These are phyloP conservation scores for Syngnathus scovelli DNA, from an alignment of 2,113 vertebrate species.

Conservation along the genomic window DNA sequence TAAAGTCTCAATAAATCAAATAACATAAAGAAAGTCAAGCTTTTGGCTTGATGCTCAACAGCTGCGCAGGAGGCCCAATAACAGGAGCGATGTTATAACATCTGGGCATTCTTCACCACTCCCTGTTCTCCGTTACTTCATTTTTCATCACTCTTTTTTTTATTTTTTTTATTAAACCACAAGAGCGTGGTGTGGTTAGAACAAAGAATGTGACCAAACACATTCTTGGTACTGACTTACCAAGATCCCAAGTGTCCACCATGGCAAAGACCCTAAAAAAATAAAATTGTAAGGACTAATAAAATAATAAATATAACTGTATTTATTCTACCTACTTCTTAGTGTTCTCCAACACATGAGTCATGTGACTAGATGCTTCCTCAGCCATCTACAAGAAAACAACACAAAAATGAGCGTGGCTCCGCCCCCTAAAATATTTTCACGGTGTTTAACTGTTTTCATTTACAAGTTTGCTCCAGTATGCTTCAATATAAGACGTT, in stretches of 20 bases:
- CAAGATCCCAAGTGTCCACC: constrained; percentile 73
- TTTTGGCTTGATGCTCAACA: constrained; percentile 13
- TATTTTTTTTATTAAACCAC: constrained; percentile 24
- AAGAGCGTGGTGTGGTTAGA: background rate
- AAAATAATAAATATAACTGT: no score
- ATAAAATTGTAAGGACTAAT: constrained; percentile 5
- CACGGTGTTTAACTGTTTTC: constrained; percentile 1
- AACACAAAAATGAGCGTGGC: constrained; percentile 7
- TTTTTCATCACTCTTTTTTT: background rate
- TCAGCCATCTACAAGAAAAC: constrained; percentile 24
- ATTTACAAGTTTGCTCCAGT: constrained; percentile 69
- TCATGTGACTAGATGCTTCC: constrained; percentile 61
- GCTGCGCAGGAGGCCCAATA: constrained; percentile 20
- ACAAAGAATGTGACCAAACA: constrained; percentile 22
- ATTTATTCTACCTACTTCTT: constrained; percentile 73
- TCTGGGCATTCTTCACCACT: constrained; percentile 25
- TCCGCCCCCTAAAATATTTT: constrained; percentile 14
- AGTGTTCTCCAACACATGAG: constrained; percentile 81
- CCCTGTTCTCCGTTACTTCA: background rate
- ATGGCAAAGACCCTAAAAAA: constrained; percentile 80
- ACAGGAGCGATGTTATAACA: constrained; percentile 36
- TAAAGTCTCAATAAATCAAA: background rate
- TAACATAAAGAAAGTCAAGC: background rate
- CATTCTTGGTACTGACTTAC: constrained; percentile 62
- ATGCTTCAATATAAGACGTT: constrained; percentile 65